phyloP scores from a whole-genome alignment of 2,888 invertebrate genomes.

The Agrochola lota region DNA sequence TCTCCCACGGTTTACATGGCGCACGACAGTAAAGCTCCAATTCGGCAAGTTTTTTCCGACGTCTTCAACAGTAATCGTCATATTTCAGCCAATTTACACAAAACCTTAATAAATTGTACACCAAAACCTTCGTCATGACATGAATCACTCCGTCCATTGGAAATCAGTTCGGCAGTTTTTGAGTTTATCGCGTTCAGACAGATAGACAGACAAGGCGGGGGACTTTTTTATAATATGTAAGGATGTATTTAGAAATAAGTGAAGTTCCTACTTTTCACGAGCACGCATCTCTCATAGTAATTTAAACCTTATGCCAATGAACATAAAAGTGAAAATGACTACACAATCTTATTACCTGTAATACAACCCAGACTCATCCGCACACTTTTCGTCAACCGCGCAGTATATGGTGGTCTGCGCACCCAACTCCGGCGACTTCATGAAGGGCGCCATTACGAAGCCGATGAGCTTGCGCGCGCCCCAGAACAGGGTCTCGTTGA shows the following conservation, averaged over 20 bases:
- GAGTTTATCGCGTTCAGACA: no score
- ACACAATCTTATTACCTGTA: constrained; percentile 83
- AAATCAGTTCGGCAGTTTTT: no score
- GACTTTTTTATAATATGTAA: no score
- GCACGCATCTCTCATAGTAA: background rate
- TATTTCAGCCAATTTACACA: no score
- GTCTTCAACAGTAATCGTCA: no score
- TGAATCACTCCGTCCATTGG: no score
- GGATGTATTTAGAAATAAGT: background rate
- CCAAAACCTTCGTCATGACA: no score
- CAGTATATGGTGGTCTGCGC: constrained; percentile 95
- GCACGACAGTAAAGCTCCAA: no score
- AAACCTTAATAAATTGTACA: no score
- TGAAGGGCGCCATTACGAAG: constrained; percentile 81
- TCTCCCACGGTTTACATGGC: no score
- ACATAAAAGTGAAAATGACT: background rate
- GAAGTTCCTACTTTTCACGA: background rate
- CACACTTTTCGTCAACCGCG: constrained; percentile 92
- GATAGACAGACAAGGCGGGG: no score
- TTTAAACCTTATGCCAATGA: background rate
- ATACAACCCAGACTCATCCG: constrained; percentile 91
- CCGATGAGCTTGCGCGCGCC: constrained; percentile 85
- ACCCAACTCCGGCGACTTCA: constrained; percentile 91
- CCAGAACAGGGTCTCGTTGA: constrained; percentile 87
- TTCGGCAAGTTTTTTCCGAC: no score